Evolutionary conservation across 2,888 invertebrate species (phyloP), one percentile per base, ranked within the genome.

Genomic region (Lysandra coridon): DNA sequence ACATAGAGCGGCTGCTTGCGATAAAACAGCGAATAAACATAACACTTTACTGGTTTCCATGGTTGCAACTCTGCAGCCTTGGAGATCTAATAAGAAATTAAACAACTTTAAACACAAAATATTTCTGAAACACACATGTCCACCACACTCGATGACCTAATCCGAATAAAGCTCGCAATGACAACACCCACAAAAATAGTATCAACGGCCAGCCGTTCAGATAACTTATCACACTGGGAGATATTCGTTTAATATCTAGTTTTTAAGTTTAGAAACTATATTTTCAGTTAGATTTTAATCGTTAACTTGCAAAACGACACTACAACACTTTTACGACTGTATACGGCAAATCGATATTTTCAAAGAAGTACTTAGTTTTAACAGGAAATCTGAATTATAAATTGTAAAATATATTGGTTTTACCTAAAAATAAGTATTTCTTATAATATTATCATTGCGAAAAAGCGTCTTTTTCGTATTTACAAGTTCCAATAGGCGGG

Each of bases 101-200:
- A 91, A 92, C 84, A 90, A 88, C 86, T 84, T 87, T 88, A 87
- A 91, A 89, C 89, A 86, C 82, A 83, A 84, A 87, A 92, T 90
- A 89, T 89, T 90, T 90, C 87, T 87, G 89, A 90, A 90, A 90
- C 89, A 93, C 93, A 93, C 92, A 92, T 93, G 94, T 92, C 89
- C 90, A 90, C 89, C 84, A 86, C 91, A 91, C 90, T 89, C 86
- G 93, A 94, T 94, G 94, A 94, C 92, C 94, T 94, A 94, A 94
- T 93, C 92, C 91, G 89, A 91, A 87, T 91, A 89, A 90, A 90
- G 91, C 85, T 87, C 87, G 89, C 89, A 92, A 92, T 94, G 95
- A 95, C 95, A 95, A 95, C 95, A 95, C 94, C 95, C 89, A 95
- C 95, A 91, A 94, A 93, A 96, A 96, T 89, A 96, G 96, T 87